These are phyloP conservation scores for Anthonomus grandis DNA, from an alignment of 1,140 invertebrate species.

Conservation along the genomic window DNA sequence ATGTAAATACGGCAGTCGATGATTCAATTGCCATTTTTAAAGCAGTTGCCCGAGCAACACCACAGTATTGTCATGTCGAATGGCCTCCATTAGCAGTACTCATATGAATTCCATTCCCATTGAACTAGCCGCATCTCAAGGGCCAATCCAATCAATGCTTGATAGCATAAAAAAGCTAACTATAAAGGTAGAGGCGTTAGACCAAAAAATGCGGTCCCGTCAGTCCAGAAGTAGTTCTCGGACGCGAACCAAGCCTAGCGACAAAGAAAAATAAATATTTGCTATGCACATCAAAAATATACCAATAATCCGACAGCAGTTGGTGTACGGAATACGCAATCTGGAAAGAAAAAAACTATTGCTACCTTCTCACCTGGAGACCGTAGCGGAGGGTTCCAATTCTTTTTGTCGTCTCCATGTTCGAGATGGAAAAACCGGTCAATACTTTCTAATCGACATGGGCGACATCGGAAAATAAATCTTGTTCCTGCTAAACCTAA, in stretches of 20 bases:
- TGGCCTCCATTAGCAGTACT: neutral
- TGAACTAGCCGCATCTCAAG: neutral
- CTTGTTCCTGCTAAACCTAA: neutral
- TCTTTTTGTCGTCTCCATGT: neutral
- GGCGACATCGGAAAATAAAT: neutral
- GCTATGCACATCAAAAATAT: constrained; percentile 2
- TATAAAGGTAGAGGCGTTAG: neutral
- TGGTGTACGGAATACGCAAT: neutral
- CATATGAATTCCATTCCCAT: neutral
- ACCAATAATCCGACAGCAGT: neutral
- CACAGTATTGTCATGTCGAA: no score
- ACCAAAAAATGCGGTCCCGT: neutral
- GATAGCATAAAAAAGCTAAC: neutral
- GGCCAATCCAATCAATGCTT: neutral
- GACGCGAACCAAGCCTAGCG: neutral
- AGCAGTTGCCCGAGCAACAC: no score
- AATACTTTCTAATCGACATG: neutral
- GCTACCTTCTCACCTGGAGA: neutral
- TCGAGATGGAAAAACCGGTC: neutral
- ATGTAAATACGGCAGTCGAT: no score
- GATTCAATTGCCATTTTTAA: neutral
- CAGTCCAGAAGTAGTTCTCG: constrained; percentile 1
- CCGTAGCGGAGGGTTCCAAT: neutral
- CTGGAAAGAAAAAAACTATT: constrained; percentile 3
- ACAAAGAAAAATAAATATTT: neutral